Evolutionary conservation across 2,888 invertebrate species (phyloP).

Genomic region (Suillia variegata): DNA sequence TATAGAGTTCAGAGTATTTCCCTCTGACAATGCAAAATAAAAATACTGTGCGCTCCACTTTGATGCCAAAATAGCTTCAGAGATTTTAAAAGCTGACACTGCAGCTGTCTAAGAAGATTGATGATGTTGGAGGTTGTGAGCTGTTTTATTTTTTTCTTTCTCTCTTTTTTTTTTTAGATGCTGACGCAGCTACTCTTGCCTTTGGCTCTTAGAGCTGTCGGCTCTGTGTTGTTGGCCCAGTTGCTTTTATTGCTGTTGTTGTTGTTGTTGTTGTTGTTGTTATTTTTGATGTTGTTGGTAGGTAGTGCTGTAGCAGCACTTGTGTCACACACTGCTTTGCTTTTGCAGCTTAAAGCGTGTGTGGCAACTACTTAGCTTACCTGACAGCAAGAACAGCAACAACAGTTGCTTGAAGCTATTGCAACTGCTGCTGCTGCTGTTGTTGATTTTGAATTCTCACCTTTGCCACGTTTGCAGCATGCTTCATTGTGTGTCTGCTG

Average conservation of each 20-base stretch:
- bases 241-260: neutral
- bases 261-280: neutral
- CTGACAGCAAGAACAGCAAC: neutral
- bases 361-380: neutral
- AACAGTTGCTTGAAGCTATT: neutral
- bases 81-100: neutral
- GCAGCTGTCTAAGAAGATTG: constrained; percentile 1
- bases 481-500: neutral
- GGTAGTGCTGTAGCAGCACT: neutral
- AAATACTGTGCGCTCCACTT: no score
- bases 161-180: no score
- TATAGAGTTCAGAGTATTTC: no score
- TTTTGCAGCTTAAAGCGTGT: neutral
- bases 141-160: no score
- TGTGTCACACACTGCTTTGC: neutral
- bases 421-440: neutral
- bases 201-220: neutral
- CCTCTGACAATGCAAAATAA: no score
- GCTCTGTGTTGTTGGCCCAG: neutral
- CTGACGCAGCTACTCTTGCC: neutral
- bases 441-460: constrained; percentile 1
- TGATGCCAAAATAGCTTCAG: neutral
- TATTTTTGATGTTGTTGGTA: no score
- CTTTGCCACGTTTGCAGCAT: neutral
- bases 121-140: no score